phyloP scores from a whole-genome alignment of 2,113 vertebrate species.

The Upupa epops region DNA sequence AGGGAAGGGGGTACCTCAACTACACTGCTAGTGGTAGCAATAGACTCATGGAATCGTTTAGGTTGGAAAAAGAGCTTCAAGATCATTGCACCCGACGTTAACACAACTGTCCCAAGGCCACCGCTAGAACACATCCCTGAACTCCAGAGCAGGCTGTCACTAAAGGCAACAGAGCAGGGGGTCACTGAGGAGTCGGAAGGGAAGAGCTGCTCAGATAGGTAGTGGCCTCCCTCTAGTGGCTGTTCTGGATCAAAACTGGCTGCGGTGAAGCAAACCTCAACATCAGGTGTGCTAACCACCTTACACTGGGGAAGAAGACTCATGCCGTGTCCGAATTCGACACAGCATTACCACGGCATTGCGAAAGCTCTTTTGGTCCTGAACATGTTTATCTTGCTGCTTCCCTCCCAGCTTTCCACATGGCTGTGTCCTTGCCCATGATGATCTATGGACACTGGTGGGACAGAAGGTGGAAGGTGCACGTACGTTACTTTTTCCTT shows the following conservation, averaged over 20 bases:
- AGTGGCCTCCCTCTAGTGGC: slow-evolving; percentile 45
- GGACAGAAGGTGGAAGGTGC: not conserved
- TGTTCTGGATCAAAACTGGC: not conserved
- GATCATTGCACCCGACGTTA: too few relatives aligned
- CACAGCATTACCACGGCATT: not conserved
- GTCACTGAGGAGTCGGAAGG: not conserved
- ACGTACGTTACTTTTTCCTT: rapidly evolving
- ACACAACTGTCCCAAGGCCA: too few relatives aligned
- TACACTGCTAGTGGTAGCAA: too few relatives aligned
- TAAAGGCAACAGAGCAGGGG: too few relatives aligned
- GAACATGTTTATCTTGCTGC: not conserved
- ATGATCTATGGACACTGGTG: rapidly evolving
- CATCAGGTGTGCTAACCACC: not conserved
- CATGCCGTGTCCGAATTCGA: not conserved
- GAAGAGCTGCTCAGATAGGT: not conserved
- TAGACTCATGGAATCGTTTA: too few relatives aligned
- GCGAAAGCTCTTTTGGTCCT: not conserved
- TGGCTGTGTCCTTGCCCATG: not conserved
- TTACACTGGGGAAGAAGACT: not conserved
- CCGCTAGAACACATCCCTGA: too few relatives aligned
- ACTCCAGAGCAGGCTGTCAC: too few relatives aligned
- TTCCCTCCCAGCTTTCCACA: not conserved
- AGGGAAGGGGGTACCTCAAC: too few relatives aligned
- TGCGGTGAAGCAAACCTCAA: not conserved
- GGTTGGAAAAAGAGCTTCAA: too few relatives aligned